phyloP scores from a whole-genome alignment of 2,888 invertebrate genomes.

The Athalia rosae region DNA sequence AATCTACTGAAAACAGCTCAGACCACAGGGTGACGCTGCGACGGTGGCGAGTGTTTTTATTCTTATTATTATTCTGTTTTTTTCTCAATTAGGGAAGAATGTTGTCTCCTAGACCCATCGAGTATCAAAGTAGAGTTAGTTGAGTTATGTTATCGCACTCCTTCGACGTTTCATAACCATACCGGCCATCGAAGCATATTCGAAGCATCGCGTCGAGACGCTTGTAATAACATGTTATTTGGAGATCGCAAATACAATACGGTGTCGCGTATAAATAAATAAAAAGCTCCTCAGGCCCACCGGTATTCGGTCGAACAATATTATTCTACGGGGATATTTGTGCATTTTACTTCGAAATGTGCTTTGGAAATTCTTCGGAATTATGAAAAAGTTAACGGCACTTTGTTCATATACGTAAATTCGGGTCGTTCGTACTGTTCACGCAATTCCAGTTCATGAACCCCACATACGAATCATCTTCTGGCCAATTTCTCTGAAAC shows the following conservation, averaged over 20 bases:
- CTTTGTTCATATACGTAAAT: slow-evolving; percentile 6
- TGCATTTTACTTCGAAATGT: slow-evolving; percentile 43
- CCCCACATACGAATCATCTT: not conserved
- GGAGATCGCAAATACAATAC: slow-evolving; percentile 44
- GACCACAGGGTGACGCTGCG: slow-evolving; percentile 1
- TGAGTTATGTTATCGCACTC: slow-evolving; percentile 38
- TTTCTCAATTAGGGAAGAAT: slow-evolving; percentile 20
- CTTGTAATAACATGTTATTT: slow-evolving; percentile 58
- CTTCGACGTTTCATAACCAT: slow-evolving; percentile 24
- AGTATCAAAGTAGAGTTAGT: slow-evolving; percentile 19
- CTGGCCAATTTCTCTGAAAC: not conserved
- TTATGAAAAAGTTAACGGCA: slow-evolving; percentile 19
- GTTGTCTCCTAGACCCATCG: slow-evolving; percentile 25
- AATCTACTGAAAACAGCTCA: not conserved
- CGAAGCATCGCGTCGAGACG: slow-evolving; percentile 49
- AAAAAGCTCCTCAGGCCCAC: slow-evolving; percentile 42
- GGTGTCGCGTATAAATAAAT: slow-evolving; percentile 46
- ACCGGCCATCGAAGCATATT: not conserved
- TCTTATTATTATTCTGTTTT: not conserved
- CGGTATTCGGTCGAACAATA: slow-evolving; percentile 60
- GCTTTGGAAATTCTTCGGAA: slow-evolving; percentile 36
- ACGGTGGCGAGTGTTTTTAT: not conserved
- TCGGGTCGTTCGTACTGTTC: not conserved
- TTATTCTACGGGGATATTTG: slow-evolving; percentile 59
- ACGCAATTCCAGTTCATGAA: too few relatives aligned